A percentile compares a stretch with the other conserved stretches of the same genome.
These are phyloP conservation scores for Theonella swinhoei DNA, from an alignment of 37 sponge, comb jelly and placozoan genomes.

Conservation along the genomic window DNA sequence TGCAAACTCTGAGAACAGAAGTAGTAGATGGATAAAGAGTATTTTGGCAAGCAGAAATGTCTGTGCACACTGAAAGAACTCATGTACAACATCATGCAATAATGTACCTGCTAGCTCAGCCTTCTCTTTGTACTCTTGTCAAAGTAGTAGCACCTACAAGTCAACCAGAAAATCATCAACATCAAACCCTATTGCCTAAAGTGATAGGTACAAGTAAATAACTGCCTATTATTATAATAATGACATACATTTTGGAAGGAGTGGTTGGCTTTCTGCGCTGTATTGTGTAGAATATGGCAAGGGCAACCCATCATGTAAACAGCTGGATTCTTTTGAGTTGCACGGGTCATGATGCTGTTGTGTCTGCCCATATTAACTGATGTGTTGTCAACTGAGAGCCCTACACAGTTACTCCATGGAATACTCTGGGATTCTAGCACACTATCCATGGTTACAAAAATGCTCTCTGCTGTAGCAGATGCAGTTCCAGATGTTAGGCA, in stretches of 20 bases:
- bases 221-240: too few species aligned
- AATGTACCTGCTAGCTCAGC: conserved; percentile 18
- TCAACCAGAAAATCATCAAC: conserved; percentile 46
- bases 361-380: conserved; percentile 27
- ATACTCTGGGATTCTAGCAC: conserved; percentile 23
- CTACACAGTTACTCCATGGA: conserved; percentile 38
- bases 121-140: conserved; percentile 52
- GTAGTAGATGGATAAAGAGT: too few species aligned
- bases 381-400: conserved; percentile 40
- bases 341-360: neutral
- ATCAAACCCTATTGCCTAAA: too few species aligned
- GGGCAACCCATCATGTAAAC: conserved; percentile 54
- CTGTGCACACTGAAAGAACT: too few species aligned
- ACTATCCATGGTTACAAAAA: conserved; percentile 22
- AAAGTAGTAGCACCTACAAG: conserved; percentile 40
- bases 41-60: too few species aligned
- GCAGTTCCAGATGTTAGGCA: conserved; percentile 21
- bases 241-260: conserved; percentile 10
- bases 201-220: too few species aligned
- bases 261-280: conserved; percentile 29
- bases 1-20: conserved; percentile 14
- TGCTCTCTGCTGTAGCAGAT: conserved; percentile 23
- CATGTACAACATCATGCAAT: neutral
- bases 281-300: conserved; percentile 58
- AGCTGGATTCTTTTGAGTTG: conserved; percentile 1